phyloP scores from a whole-genome alignment of 1,140 invertebrate species.

The Brachionus paranguensis region DNA sequence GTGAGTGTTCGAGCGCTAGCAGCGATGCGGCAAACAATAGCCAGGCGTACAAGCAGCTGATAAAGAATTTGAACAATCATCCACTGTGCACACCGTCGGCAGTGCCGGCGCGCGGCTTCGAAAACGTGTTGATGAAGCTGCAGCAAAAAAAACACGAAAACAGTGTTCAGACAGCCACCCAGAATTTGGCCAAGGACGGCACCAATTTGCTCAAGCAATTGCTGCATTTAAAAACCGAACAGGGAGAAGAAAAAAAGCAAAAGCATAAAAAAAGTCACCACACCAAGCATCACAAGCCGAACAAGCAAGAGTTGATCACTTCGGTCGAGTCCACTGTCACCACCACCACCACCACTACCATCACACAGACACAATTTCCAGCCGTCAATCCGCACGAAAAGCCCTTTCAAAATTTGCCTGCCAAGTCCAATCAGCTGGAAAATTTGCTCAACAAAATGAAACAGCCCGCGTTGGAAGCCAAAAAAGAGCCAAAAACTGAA shows the following conservation, averaged over 20 bases:
- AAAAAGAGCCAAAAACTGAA: neutral
- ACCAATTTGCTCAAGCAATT: constrained; percentile 22
- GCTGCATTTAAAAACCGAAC: neutral
- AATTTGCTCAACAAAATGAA: constrained; percentile 7
- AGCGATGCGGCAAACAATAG: neutral
- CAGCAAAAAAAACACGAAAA: neutral
- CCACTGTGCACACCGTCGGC: neutral
- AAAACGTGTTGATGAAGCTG: neutral
- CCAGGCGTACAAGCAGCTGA: constrained; percentile 14
- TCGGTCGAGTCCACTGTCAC: neutral
- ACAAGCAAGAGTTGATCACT: neutral
- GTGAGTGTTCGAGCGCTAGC: neutral
- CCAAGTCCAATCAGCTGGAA: neutral
- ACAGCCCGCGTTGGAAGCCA: neutral
- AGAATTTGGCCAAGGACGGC: neutral
- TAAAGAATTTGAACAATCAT: constrained; percentile 30
- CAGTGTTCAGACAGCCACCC: neutral
- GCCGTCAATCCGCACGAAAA: neutral
- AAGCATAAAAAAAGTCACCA: neutral
- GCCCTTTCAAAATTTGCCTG: neutral
- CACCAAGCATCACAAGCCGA: neutral
- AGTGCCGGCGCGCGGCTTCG: neutral
- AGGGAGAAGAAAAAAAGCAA: neutral
- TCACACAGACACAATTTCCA: constrained; percentile 16
- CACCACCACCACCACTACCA: constrained; percentile 5